A percentile compares a stretch with the other conserved stretches of the same genome.
These are phyloP conservation scores for Brachionus asplanchnoidis DNA, from an alignment of 1,140 invertebrate genomes.

Conservation along the genomic window DNA sequence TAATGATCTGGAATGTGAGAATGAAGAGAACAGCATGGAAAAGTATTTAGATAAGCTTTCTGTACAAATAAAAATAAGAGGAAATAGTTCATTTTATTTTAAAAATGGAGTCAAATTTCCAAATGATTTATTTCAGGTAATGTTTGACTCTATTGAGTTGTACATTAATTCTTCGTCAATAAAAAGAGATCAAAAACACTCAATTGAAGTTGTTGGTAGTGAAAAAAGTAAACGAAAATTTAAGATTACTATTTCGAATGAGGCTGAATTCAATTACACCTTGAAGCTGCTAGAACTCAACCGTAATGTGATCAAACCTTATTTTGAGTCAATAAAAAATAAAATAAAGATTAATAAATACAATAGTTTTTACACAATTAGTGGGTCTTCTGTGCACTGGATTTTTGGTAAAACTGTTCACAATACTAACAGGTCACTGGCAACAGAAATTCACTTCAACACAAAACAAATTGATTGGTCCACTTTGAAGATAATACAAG, in stretches of 20 bases:
- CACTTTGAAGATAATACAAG: background rate
- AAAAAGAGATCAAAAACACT: background rate
- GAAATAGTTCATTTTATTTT: constrained; percentile 10
- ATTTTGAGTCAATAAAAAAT: background rate
- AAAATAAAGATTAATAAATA: background rate
- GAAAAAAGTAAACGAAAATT: background rate
- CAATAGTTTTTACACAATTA: background rate
- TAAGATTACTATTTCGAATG: background rate
- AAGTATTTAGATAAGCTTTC: background rate
- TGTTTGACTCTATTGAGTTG: background rate
- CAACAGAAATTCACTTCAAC: constrained; percentile 2
- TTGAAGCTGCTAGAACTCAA: background rate
- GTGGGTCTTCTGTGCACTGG: constrained; percentile 1
- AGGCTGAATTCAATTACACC: background rate
- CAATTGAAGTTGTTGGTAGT: background rate
- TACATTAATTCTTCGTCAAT: background rate
- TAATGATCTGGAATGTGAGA: background rate
- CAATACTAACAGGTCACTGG: background rate
- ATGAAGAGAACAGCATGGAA: background rate
- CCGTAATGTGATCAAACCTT: background rate
- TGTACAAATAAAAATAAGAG: background rate
- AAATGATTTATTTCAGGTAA: background rate
- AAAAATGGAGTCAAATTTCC: constrained; percentile 24
- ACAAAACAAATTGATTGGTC: background rate
- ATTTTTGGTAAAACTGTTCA: constrained; percentile 8